Base-by-base conservation (phyloP, 64 coral and sea anemone genomes). In the Stylophora pistillata region DNA sequence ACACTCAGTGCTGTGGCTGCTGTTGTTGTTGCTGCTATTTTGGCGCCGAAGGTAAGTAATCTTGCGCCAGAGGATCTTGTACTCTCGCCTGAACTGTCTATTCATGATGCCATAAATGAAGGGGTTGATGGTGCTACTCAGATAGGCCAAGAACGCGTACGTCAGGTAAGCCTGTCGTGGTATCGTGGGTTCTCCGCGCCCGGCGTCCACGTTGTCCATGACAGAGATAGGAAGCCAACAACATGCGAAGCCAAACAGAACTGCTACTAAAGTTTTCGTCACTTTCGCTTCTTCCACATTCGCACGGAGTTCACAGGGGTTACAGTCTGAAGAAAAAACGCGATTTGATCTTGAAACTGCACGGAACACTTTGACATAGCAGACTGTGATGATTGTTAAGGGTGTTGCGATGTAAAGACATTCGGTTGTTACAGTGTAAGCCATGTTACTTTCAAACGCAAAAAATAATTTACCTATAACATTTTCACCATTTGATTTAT, bases 41-140 rank as follows among this genome's bases (percentile, higher is more conserved):
- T 47, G 37, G 37, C 37, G 37, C 37, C 37, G 37, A 47, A 47
- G 7, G 37, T 4, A 47, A 47, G 37, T 47, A 47, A 47, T 47
- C 37, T 47, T 47, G 37, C 37, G 37, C 37, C 62, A 78, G 28
- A 92, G 25, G 7, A 63, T 21, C 37, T 78, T 78, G 32, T 72
- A 93, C 79, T 89, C 91, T 89, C 86, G 77, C 37, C 86, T 86
- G 20, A 93, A 93, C 4, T 66, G 79, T 18, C 77, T 81, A 47
- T 86, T 93, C 28, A 76, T 75, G n/a, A 88, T 69, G 55, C 91
- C 91, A 37, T 88, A 93, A 56, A 93, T 93, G 55, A 93, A 82
- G 0, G 91, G 86, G 56, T 93, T 93, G 15, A 88, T 78, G 18
- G 86, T 88, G 71, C 91, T 93, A 20, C 84, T 87, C 58, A 93